Conservation (phyloP, 2,888 invertebrate genomes). For the Limnephilus lunatus region DNA sequence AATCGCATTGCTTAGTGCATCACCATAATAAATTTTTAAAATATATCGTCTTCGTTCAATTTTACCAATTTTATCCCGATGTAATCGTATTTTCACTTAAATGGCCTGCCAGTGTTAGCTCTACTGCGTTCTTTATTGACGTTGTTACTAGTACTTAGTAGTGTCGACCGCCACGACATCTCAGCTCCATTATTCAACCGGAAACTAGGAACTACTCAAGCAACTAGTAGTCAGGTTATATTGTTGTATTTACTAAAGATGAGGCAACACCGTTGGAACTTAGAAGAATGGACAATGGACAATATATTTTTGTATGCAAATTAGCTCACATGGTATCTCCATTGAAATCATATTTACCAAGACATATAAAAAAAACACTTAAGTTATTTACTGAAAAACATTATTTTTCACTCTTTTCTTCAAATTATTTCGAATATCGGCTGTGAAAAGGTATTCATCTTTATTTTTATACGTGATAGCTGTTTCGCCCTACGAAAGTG, state of each 20-base stretch:
- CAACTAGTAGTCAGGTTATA: constrained; percentile 3
- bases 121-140: not conserved
- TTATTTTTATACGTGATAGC: too few species aligned
- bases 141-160: not conserved
- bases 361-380: not conserved
- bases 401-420: not conserved
- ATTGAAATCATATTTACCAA: constrained; percentile 7
- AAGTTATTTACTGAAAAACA: not conserved
- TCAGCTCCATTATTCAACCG: not conserved
- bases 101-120: not conserved
- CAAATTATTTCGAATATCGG: not conserved
- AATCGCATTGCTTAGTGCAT: too few species aligned
- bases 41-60: too few species aligned
- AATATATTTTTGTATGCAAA: constrained; percentile 37
- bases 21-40: too few species aligned
- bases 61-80: not conserved
- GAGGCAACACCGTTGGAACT: constrained; percentile 15
- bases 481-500: too few species aligned
- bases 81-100: not conserved
- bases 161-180: not conserved
- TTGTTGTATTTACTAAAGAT: constrained; percentile 30
- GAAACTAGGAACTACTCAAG: not conserved
- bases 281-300: not conserved
- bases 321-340: constrained; percentile 6
- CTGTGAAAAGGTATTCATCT: too few species aligned